Base-by-base conservation (phyloP, 2,113 vertebrate genomes). In the Manacus vitellinus region DNA sequence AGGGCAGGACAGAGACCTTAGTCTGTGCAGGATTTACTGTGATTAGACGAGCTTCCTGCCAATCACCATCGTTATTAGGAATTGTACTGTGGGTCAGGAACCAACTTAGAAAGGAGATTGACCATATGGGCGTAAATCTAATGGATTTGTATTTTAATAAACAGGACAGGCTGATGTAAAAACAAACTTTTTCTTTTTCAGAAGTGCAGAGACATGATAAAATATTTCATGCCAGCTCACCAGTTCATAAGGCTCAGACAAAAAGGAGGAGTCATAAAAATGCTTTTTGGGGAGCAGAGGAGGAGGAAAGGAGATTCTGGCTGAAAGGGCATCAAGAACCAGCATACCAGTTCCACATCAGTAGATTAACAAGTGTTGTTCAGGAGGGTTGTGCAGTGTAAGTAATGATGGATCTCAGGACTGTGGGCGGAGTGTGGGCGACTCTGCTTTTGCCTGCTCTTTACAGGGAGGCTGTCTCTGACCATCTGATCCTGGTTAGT, bases 141-240 rank as follows among this genome's bases (percentile, higher is more conserved):
- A 96, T 92, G 91, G 92, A 96, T 97, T 95, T 97, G 92, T 96
- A 86, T 95, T 96, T 96, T 96, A 93, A 96, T 95, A 97, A 94
- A 97, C 84, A 93, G 89, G 79, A 85, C 24, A 72, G 80, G 82
- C 84, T 97, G 93, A 92, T 8, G 8, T 95, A 96, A 97, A 97
- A 93, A 77, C 83, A 89, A 94, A 93, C 58, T 58, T 65, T 22
- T 66, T 52, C 41, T 27, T 66, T 55, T 44, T 31, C 41, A 44
- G 21, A 73, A 28, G 85, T 76, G 65, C 78, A 95, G 94, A 97
- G 80, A 89, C 62, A 4, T 58, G 79, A 74, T 94, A 92, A 97
- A 85, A 7, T 68, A 58, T 30, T 65, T 66, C 27, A 21, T 74
- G 46, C 59, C 44, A 52, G 16, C 12, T 24, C 10, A 2, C 14